Evolutionary conservation across 1,140 invertebrate species (phyloP).

Genomic region (Ridgeia piscesae): DNA sequence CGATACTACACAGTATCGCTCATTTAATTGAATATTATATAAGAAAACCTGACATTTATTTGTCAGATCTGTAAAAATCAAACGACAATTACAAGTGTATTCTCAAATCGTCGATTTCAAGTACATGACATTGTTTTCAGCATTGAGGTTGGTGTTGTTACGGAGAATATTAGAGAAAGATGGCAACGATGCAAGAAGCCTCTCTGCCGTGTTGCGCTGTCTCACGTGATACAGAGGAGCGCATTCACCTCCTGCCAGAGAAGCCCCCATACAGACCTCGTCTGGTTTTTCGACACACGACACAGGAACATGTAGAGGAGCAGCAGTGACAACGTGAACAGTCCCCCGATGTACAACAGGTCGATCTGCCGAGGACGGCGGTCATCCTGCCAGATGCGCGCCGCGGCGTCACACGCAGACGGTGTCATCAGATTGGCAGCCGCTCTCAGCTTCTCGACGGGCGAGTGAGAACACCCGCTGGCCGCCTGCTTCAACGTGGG

Average conservation of each 20-base stretch:
- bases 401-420: not conserved
- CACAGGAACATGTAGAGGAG: not conserved
- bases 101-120: no score
- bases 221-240: not conserved
- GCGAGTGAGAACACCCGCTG: not conserved
- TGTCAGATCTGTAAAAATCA: no score
- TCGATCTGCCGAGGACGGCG: not conserved
- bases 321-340: not conserved
- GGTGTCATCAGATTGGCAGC: not conserved
- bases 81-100: no score
- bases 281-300: not conserved
- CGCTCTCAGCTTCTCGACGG: not conserved
- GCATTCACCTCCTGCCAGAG: not conserved
- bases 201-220: not conserved
- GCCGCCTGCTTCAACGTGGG: no score
- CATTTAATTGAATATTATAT: no score
- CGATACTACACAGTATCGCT: no score
- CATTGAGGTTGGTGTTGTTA: no score
- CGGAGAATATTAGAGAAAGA: no score
- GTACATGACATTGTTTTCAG: no score
- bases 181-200: no score
- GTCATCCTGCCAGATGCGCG: no score
- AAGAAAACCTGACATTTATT: no score
- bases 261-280: not conserved
- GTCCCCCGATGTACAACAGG: not conserved